Conservation (phyloP, 1,140 invertebrate genomes). For the Rhyzopertha dominica region DNA sequence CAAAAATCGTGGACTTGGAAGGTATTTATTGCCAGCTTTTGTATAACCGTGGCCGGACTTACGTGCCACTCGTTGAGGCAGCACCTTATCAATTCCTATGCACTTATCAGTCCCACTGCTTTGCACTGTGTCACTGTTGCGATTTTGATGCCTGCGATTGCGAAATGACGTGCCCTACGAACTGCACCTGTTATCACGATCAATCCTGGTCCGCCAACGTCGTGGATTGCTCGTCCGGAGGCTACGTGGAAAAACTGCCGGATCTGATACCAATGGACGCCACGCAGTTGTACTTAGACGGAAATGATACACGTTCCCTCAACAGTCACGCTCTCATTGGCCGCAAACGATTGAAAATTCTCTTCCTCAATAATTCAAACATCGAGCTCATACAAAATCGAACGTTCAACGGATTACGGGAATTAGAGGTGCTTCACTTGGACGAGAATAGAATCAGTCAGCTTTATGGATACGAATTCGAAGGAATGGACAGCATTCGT, state of each 20-base stretch:
- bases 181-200: conserved; percentile 90
- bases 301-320: conserved; percentile 72
- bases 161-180: conserved; percentile 89
- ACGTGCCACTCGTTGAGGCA: conserved; percentile 76
- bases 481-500: conserved; percentile 58
- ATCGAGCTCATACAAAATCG: conserved; percentile 83
- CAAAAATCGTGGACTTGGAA: conserved; percentile 80
- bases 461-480: conserved; percentile 73
- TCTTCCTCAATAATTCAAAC: conserved; percentile 80
- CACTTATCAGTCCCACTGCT: conserved; percentile 86
- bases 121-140: conserved; percentile 86
- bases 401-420: conserved; percentile 82
- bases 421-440: conserved; percentile 70
- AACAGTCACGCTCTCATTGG: conserved; percentile 87
- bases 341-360: conserved; percentile 73
- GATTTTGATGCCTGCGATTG: conserved; percentile 92
- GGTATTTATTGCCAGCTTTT: conserved; percentile 82
- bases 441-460: conserved; percentile 54
- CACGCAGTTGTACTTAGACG: conserved; percentile 83
- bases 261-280: conserved; percentile 89
- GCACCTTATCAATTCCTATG: conserved; percentile 85
- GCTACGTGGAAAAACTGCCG: conserved; percentile 67
- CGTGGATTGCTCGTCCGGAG: conserved; percentile 77
- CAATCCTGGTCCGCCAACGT: conserved; percentile 89
- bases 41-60: conserved; percentile 74